These are phyloP conservation scores for Nomada fucata DNA, from an alignment of 2,888 invertebrate genomes.

Conservation along the genomic window DNA sequence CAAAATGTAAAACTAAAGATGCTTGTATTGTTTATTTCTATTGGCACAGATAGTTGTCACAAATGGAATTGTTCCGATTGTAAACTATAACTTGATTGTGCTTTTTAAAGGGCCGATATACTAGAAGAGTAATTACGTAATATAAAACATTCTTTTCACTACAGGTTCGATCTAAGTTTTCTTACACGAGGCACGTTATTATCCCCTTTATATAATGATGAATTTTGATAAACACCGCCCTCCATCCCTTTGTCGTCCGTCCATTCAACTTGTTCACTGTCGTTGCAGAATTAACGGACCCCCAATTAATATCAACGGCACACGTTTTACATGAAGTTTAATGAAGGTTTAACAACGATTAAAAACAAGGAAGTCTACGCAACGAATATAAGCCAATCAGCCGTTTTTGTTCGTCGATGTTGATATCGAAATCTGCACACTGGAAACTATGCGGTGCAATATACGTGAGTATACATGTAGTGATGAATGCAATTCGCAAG, in stretches of 20 bases:
- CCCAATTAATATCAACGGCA: conserved; percentile 38
- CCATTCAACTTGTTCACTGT: conserved; percentile 20
- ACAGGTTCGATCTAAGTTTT: too few relatives aligned
- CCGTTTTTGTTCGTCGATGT: conserved; percentile 1
- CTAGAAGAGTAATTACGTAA: not conserved
- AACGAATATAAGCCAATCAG: not conserved
- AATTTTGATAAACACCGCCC: not conserved
- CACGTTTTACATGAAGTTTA: conserved; percentile 28
- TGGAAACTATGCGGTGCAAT: conserved; percentile 16
- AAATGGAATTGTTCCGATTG: too few relatives aligned
- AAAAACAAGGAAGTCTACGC: conserved; percentile 5
- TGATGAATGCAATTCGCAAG: conserved; percentile 36
- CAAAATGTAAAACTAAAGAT: not conserved
- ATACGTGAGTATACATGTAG: conserved; percentile 3
- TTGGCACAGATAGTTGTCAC: too few relatives aligned
- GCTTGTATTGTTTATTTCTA: too few relatives aligned
- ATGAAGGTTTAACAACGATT: conserved; percentile 34
- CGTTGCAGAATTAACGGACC: conserved; percentile 39
- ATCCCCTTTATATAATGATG: too few relatives aligned
- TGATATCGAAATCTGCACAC: not conserved
- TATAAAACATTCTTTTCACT: not conserved
- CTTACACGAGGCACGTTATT: too few relatives aligned
- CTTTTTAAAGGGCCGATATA: too few relatives aligned
- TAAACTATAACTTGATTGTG: too few relatives aligned
- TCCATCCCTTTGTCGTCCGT: conserved; percentile 15